Evolutionary conservation across 2,113 vertebrate genomes (phyloP), one percentile per base, ranked within the genome.

Genomic region (Rana temporaria): DNA sequence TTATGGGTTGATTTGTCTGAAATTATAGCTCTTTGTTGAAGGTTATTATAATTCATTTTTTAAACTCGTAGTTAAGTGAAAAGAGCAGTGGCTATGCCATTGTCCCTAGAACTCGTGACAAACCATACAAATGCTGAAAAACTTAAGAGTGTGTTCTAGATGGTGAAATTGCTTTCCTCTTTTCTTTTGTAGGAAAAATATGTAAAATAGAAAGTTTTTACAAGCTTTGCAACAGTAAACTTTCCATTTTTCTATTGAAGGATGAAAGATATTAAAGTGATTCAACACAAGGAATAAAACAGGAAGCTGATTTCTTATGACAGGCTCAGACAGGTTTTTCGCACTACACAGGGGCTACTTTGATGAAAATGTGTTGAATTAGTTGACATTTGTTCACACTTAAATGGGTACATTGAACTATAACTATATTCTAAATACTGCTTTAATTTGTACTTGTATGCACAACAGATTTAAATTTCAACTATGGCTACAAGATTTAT

Each of bases 91-190:
- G 30, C 48, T 4, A 67, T 78, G 64, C 32, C 63, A 56, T 20
- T 78, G 24, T 78, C 20, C 16, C 30, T 60, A 56, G 22, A 52
- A 60, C 63, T 63, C 52, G 67, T 32, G 76, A 64, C 48, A 78
- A 42, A 24, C 38, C 20, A 24, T 8, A 42, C 18, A 56, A 68
- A 65, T 34, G 59, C 24, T 67, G 26, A 67, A 32, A 59, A 68
- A 69, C 53, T 26, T 17, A 57, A 42, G 76, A 56, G 24, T 34
- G 24, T 34, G 63, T 32, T 56, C 53, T 57, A n/a, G 53, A 79
- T 34, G 52, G 38, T 19, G 19, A 79, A 68, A 68, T 68, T 59
- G 17, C 53, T 38, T 79, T 24, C 24, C 42, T 34, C 55, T 56
- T 32, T 59, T 57, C 52, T 53, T 19, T 59, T 79, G 12, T 64